Evolutionary conservation across 2,113 vertebrate genomes (phyloP).

Genomic region (Plotosus lineatus): DNA sequence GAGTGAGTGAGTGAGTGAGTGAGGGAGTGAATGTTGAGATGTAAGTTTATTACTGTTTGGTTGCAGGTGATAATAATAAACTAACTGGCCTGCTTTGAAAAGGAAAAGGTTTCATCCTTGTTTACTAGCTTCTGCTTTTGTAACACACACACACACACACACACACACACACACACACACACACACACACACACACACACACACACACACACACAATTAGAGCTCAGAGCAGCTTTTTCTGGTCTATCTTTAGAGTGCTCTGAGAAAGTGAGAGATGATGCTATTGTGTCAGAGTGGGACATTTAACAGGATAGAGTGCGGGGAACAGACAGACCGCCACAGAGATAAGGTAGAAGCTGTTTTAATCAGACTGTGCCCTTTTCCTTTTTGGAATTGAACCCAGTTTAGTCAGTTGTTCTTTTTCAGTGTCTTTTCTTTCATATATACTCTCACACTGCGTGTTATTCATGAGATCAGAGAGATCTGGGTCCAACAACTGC

Average conservation of each 20-base stretch:
- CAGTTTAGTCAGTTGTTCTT: constrained; percentile 7
- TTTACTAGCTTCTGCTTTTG: background rate
- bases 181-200: constrained; percentile 12
- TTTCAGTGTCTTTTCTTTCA: constrained; percentile 1
- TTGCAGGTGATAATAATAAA: background rate
- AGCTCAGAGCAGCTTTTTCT: constrained; percentile 40
- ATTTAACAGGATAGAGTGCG: constrained; percentile 23
- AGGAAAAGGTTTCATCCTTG: background rate
- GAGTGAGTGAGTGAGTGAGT: too few relatives aligned
- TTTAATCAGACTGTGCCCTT: constrained; percentile 34
- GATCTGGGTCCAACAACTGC: background rate
- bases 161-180: constrained; percentile 9
- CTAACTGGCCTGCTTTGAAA: background rate
- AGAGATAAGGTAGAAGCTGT: constrained; percentile 7
- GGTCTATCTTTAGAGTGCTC: constrained; percentile 24
- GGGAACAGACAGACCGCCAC: background rate
- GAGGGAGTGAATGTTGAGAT: too few relatives aligned
- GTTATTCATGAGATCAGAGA: too few relatives aligned
- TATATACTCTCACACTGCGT: background rate
- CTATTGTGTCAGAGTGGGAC: background rate
- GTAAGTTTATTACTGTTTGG: background rate
- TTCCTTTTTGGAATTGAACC: background rate
- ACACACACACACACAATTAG: constrained; percentile 37
- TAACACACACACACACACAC: constrained; percentile 6
- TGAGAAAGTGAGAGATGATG: constrained; percentile 16